Base-by-base conservation (phyloP, 2,113 vertebrate species). In the Cromileptes altivelis region DNA sequence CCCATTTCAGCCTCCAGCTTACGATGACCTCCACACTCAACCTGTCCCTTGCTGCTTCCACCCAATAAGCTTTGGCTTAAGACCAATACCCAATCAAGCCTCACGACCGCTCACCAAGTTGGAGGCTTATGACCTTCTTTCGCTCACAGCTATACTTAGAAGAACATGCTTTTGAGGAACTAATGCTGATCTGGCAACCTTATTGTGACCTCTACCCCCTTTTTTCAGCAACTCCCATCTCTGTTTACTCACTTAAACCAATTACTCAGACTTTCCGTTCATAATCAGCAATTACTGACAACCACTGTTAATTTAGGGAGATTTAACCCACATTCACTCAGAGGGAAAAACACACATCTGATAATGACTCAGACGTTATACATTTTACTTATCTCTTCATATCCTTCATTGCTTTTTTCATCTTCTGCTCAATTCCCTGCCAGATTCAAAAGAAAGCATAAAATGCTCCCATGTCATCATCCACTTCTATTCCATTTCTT, bases 21-120 rank as follows among this genome's bases (percentile, higher is more conserved):
- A 87, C 25, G 8, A 58, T 81, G 85, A 91, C 89, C 89, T 92
- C 77, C 52, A 79, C 82, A 75, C 52, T 77, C 21, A 83, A 85
- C 83, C 80, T 82, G 85, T 63, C 80, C 65, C 79, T 80, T 18
- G 75, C 75, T 85, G 81, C 73, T 78, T 52, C 79, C 61, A 63
- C 80, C 76, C 90, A 82, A 65, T 84, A 78, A 87, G 85, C 88
- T 90, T 84, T 84, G 68, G 84, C 89, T 90, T 86, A 88, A 84
- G 88, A 84, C 85, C 88, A 75, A 81, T 52, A 74, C 25, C 42
- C 86, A 89, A 78, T 91, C 82, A 89, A 78, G 76, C 52, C 82
- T 70, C 56, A 64, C 13, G 47, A 63, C 23, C 11, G 21, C 64
- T 85, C 80, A 80, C 78, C 84, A 73, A 82, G 79, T 70, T 42